Conservation (phyloP, 2,888 invertebrate species). For the Willowsia nigromaculata region DNA sequence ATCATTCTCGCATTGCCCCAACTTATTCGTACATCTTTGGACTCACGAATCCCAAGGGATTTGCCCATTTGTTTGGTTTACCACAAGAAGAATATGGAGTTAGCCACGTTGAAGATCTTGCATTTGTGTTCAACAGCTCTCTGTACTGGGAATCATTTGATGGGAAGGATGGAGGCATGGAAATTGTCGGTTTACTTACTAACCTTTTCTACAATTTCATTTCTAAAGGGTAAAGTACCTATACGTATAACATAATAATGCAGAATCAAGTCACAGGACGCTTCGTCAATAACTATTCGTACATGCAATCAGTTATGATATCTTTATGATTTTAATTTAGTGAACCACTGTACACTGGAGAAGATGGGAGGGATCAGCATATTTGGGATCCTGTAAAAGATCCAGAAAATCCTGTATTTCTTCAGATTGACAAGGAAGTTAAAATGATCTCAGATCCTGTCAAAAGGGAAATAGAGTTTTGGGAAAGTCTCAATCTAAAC, state of each 20-base stretch:
- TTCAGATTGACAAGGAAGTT: constrained; percentile 67
- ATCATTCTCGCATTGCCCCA: constrained; percentile 64
- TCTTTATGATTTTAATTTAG: background rate
- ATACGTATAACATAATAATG: background rate
- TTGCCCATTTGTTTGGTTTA: constrained; percentile 33
- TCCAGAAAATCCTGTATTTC: constrained; percentile 43
- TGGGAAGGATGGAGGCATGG: constrained; percentile 39
- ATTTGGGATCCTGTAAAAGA: constrained; percentile 68
- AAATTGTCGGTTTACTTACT: constrained; percentile 50
- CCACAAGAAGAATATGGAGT: constrained; percentile 33
- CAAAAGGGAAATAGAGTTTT: constrained; percentile 62
- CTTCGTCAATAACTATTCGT: too few species aligned
- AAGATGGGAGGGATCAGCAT: constrained; percentile 55
- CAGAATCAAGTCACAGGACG: too few species aligned
- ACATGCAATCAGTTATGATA: too few species aligned
- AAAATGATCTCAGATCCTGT: constrained; percentile 67
- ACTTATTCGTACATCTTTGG: constrained; percentile 67
- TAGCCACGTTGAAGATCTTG: constrained; percentile 54
- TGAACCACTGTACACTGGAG: constrained; percentile 66
- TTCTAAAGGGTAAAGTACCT: constrained; percentile 51
- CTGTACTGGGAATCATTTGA: constrained; percentile 58
- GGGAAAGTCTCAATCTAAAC: constrained; percentile 61
- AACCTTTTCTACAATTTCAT: constrained; percentile 69
- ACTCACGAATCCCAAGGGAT: constrained; percentile 42
- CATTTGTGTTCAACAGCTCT: constrained; percentile 60